These are phyloP conservation scores for Mythimna albipuncta DNA, from an alignment of 2,888 invertebrate species.

Conservation along the genomic window DNA sequence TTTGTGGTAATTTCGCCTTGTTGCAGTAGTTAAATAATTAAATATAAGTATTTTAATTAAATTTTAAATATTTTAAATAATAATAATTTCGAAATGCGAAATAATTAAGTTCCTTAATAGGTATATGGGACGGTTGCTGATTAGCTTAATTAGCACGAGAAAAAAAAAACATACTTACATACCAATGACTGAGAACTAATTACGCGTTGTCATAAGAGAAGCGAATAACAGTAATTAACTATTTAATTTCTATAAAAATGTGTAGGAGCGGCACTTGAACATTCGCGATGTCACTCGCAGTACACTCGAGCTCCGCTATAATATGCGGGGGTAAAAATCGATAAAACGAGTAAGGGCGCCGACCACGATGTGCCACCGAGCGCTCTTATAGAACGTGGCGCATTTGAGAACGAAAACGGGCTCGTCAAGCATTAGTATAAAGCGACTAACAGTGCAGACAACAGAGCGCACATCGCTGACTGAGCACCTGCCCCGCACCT, in stretches of 20 bases:
- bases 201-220: neutral
- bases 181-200: slow-evolving; percentile 47
- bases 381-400: slow-evolving; percentile 44
- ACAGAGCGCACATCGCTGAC: slow-evolving; percentile 27
- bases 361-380: slow-evolving; percentile 16
- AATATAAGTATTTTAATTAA: neutral
- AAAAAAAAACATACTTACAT: slow-evolving; percentile 44
- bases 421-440: slow-evolving; percentile 7
- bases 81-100: neutral
- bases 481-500: neutral
- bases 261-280: slow-evolving; percentile 11
- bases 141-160: neutral
- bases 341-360: slow-evolving; percentile 55
- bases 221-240: neutral
- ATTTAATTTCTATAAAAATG: neutral
- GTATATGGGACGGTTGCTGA: neutral
- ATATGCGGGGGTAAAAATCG: slow-evolving; percentile 60
- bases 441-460: slow-evolving; percentile 17
- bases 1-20: neutral
- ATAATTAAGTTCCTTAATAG: neutral
- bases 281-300: slow-evolving; percentile 17
- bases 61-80: neutral
- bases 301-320: slow-evolving; percentile 25
- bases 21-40: neutral
- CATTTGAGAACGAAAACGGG: slow-evolving; percentile 18